These are phyloP conservation scores for Sebastes diaconus DNA, from an alignment of 2,797 vertebrate species.

Conservation along the genomic window DNA sequence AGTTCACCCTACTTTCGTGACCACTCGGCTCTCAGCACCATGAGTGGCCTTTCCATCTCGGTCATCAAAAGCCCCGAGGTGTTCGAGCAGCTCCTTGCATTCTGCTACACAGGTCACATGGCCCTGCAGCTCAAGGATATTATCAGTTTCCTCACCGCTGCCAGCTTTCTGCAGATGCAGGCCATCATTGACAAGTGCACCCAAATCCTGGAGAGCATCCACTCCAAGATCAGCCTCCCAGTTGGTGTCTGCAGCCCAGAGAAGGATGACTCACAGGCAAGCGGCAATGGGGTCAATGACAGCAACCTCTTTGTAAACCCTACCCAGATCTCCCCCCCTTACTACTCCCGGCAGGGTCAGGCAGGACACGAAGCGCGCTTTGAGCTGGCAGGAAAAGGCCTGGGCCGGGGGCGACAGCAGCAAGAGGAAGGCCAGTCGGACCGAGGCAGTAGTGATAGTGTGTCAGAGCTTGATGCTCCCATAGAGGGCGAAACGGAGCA, in stretches of 20 bases:
- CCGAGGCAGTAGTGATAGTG: constrained; percentile 92
- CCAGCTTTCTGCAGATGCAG: constrained; percentile 99
- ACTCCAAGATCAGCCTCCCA: constrained; percentile 94
- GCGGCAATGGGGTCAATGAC: constrained; percentile 91
- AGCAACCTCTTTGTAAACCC: constrained; percentile 94
- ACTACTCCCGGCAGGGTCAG: constrained; percentile 88
- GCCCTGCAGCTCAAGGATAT: constrained; percentile 97
- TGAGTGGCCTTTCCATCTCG: constrained; percentile 98
- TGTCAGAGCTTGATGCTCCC: constrained; percentile 94
- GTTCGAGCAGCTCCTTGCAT: constrained; percentile 96
- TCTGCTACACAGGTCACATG: constrained; percentile 99
- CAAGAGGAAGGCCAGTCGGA: constrained; percentile 97
- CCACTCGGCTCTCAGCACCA: constrained; percentile 96
- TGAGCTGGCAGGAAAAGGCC: constrained; percentile 79
- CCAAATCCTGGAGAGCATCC: constrained; percentile 96
- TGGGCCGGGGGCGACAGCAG: constrained; percentile 75
- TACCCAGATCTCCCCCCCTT: constrained; percentile 95
- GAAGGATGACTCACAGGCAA: constrained; percentile 83
- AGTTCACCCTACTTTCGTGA: constrained; percentile 99
- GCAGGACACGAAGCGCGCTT: constrained; percentile 79
- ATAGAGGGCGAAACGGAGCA: constrained; percentile 94
- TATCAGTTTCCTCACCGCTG: constrained; percentile 97
- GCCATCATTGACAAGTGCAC: constrained; percentile 98
- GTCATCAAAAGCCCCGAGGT: constrained; percentile 98
- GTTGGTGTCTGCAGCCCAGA: constrained; percentile 86